These are phyloP conservation scores for Neotragus pygmaeus DNA, from an alignment of 2,113 vertebrate species.

Conservation along the genomic window DNA sequence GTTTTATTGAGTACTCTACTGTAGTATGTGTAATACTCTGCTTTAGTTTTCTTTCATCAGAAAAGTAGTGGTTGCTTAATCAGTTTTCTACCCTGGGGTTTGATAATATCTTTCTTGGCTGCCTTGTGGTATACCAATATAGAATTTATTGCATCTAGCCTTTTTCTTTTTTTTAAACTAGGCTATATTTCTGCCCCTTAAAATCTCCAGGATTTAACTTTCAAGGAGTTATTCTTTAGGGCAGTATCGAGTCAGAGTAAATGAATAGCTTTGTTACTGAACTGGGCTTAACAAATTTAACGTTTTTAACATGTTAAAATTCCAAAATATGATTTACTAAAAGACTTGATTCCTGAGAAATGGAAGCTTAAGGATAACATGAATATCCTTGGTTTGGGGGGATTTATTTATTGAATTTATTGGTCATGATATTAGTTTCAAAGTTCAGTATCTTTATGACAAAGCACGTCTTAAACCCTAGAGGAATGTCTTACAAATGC, in stretches of 20 bases:
- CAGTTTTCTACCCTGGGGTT: not conserved
- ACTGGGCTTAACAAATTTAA: not conserved
- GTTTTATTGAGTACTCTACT: not conserved
- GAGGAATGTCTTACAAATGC: not conserved
- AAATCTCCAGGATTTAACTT: conserved; percentile 38
- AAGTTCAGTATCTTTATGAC: not conserved
- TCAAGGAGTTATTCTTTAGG: conserved; percentile 32
- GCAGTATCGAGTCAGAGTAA: conserved; percentile 56
- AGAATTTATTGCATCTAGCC: not conserved
- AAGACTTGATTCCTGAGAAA: not conserved
- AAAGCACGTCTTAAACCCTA: not conserved
- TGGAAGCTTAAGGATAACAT: not conserved
- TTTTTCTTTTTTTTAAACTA: not conserved
- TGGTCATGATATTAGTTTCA: not conserved
- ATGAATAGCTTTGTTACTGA: conserved; percentile 54
- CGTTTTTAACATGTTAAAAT: not conserved
- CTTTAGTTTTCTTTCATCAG: not conserved
- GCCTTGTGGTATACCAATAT: not conserved
- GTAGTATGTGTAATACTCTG: not conserved
- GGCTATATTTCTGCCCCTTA: conserved; percentile 48
- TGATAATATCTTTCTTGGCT: conserved; percentile 26
- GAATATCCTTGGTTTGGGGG: not conserved
- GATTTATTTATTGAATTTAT: not conserved
- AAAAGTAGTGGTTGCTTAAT: conserved; percentile 17
- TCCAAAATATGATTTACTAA: conserved; percentile 11